Evolutionary conservation across 2,113 vertebrate genomes (phyloP), one percentile per base, ranked within the genome.

Genomic region (Pedionomus torquatus): DNA sequence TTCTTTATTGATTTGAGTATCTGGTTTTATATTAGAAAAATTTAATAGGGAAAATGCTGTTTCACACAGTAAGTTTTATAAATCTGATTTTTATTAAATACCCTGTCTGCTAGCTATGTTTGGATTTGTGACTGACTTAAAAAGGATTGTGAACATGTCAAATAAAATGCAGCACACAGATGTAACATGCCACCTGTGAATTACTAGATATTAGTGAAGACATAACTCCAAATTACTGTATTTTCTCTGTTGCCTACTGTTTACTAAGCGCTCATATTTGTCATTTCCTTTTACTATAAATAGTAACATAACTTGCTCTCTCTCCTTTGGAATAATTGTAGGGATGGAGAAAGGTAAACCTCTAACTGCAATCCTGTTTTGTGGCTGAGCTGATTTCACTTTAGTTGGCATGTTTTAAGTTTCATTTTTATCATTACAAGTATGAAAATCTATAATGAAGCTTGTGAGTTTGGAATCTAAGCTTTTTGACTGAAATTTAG

Each of bases 101-200:
- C 41, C 16, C 44, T 60, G 86, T 64, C 89, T 96, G 83, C 60
- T 97, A 95, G 95, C 81, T 95, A 74, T 89, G 80, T 91, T 97
- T 96, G 86, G 90, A 97, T 92, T 90, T 85, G 68, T 90, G 55
- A 95, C 79, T 90, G 93, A 89, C 68, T 95, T 93, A 81, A 93
- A 96, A 95, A 88, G 72, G 95, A 93, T 57, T 89, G 49, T 94
- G 85, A 95, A 93, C 70, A 21, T 69, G 91, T 94, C 72, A 96
- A 37, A 64, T 95, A 92, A 97, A 97, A 75, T 94, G 35, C 15
- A 79, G 78, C 84, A 89, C 85, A 93, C 18, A 71, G 37, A 88
- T 90, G 76, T 84, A 90, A 90, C 79, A 44, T 87, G 90, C 77
- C 89, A 98, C 87, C 95, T 91, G 77, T 96, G 96, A 93, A 84